A percentile compares a stretch with the other conserved stretches of the same genome.
phyloP scores from a whole-genome alignment of 2,888 invertebrate genomes.

The Drosophila cognata region DNA sequence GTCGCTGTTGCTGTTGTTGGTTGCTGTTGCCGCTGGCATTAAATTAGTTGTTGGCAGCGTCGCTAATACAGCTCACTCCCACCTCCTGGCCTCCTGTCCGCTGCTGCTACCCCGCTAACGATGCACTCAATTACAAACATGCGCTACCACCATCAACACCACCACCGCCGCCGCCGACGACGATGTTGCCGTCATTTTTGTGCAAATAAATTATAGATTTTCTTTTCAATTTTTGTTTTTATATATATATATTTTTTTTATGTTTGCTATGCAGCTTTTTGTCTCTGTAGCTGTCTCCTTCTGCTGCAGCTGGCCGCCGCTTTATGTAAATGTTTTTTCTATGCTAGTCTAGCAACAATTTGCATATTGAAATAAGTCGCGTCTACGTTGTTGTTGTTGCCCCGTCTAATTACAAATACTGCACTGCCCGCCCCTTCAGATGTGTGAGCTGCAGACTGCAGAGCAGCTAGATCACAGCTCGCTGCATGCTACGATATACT shows the following conservation, averaged over 20 bases:
- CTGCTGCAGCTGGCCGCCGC: constrained; percentile 53
- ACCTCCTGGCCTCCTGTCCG: constrained; percentile 19
- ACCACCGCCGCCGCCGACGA: constrained; percentile 37
- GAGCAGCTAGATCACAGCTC: constrained; percentile 21
- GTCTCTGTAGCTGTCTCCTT: constrained; percentile 52
- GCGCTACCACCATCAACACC: constrained; percentile 42
- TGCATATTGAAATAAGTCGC: constrained; percentile 65
- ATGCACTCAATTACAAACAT: constrained; percentile 77
- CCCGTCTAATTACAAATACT: constrained; percentile 64
- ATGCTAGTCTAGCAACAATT: constrained; percentile 61
- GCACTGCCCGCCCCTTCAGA: constrained; percentile 43
- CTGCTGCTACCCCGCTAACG: constrained; percentile 62
- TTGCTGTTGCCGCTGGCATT: constrained; percentile 71
- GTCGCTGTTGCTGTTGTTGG: constrained; percentile 55
- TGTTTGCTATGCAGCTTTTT: constrained; percentile 37
- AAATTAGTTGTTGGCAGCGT: constrained; percentile 80
- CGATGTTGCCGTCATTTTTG: constrained; percentile 59
- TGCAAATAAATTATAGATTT: constrained; percentile 75
- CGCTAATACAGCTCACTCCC: constrained; percentile 67
- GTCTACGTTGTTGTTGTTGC: constrained; percentile 41
- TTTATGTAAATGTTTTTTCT: constrained; percentile 49
- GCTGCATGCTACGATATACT: constrained; percentile 56
- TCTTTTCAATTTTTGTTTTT: constrained; percentile 46
- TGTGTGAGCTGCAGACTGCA: constrained; percentile 26
- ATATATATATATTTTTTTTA: constrained; percentile 27